Evolutionary conservation across 2,888 invertebrate genomes (phyloP).

Genomic region (Hecatera dysodea): DNA sequence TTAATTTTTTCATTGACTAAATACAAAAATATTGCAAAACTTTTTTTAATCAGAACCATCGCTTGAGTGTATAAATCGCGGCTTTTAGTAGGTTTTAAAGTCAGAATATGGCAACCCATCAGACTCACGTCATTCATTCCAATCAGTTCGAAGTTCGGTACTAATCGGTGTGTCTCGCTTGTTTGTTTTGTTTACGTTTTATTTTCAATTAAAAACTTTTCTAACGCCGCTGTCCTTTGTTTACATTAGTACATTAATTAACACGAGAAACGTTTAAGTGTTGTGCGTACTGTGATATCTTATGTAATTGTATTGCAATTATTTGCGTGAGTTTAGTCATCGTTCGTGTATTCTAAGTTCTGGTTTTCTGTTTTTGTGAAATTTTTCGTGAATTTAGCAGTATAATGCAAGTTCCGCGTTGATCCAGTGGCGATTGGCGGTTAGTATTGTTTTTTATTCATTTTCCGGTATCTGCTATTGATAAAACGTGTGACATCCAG

Average conservation of each 20-base stretch:
- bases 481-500: conserved; percentile 49
- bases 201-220: conserved; percentile 68
- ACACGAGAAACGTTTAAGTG: conserved; percentile 57
- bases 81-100: background rate
- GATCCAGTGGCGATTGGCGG: conserved; percentile 46
- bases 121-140: conserved; percentile 54
- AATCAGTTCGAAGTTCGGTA: conserved; percentile 69
- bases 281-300: conserved; percentile 78
- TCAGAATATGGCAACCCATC: conserved; percentile 53
- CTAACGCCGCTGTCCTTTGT: conserved; percentile 60
- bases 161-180: conserved; percentile 64
- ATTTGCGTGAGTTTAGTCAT: conserved; percentile 70
- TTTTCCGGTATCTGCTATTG: conserved; percentile 39
- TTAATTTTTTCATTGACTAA: too few species aligned
- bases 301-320: conserved; percentile 61
- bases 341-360: conserved; percentile 64
- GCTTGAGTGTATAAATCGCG: background rate
- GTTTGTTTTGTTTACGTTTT: conserved; percentile 78
- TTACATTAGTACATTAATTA: conserved; percentile 63
- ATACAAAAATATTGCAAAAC: background rate
- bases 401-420: conserved; percentile 38
- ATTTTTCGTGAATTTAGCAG: conserved; percentile 51
- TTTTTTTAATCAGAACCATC: background rate
- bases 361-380: conserved; percentile 70
- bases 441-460: conserved; percentile 48